Percentiles rank a stretch among this genome's conserved stretches.
phyloP scores from a whole-genome alignment of 2,888 invertebrate genomes.

The Germaria angustata region DNA sequence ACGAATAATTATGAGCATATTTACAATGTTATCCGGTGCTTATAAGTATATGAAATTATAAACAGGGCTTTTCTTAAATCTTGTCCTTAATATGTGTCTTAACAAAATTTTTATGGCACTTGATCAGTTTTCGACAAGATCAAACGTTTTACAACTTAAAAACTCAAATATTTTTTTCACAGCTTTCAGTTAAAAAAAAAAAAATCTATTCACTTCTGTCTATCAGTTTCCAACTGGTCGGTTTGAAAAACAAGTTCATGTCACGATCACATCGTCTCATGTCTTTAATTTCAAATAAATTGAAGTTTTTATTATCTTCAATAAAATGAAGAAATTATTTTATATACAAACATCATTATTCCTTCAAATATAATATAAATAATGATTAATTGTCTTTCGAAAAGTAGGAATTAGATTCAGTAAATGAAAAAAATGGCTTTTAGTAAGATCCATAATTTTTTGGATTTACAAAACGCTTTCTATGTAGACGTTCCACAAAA shows the following conservation, averaged over 20 bases:
- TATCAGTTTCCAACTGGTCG: conserved; percentile 7
- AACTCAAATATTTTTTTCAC: no score
- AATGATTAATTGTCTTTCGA: not conserved
- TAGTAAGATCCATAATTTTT: not conserved
- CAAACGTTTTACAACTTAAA: no score
- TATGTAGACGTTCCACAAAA: not conserved
- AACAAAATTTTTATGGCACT: no score
- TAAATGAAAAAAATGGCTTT: not conserved
- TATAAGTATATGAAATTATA: no score
- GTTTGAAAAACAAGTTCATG: not conserved
- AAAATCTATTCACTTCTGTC: not conserved
- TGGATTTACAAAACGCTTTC: not conserved
- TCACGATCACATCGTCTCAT: conserved; percentile 8
- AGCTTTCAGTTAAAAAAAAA: no score
- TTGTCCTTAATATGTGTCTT: no score
- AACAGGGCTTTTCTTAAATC: no score
- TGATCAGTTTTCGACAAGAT: no score
- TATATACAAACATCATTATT: conserved; percentile 8
- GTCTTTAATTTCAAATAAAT: conserved; percentile 29
- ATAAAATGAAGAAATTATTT: conserved; percentile 40
- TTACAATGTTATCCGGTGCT: no score
- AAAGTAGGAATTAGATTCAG: not conserved
- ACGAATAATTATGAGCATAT: no score
- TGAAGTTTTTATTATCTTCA: conserved; percentile 29
- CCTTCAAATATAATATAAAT: conserved; percentile 11